Conservation (phyloP, 2,888 invertebrate species). For the Drosophila pseudotalamancana region DNA sequence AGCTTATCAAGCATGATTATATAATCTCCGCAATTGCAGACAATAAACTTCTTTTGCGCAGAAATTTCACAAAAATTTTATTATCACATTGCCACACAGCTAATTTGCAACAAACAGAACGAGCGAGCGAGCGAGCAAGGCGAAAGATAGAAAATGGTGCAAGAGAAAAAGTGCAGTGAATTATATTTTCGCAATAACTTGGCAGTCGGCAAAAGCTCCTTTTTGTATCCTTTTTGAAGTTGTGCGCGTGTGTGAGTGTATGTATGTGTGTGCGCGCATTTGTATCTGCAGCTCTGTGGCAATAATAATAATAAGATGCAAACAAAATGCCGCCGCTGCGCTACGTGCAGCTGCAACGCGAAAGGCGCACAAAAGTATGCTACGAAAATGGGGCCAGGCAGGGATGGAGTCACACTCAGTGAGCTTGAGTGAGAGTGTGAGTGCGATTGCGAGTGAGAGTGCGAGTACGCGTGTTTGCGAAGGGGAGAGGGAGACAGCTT, state of each 20-base stretch:
- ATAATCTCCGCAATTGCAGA: slow-evolving; percentile 73
- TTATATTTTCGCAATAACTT: slow-evolving; percentile 75
- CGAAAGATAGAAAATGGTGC: slow-evolving; percentile 18
- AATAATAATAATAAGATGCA: slow-evolving; percentile 75
- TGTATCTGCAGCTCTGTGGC: slow-evolving; percentile 56
- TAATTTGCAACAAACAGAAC: slow-evolving; percentile 55
- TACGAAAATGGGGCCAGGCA: slow-evolving; percentile 33
- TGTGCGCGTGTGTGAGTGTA: slow-evolving; percentile 1
- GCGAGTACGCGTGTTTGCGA: neutral
- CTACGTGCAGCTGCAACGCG: slow-evolving; percentile 54
- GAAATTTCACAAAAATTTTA: slow-evolving; percentile 56
- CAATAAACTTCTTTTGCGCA: slow-evolving; percentile 68
- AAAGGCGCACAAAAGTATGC: slow-evolving; percentile 42
- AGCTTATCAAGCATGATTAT: slow-evolving; percentile 51
- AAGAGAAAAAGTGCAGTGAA: slow-evolving; percentile 59
- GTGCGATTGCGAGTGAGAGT: neutral
- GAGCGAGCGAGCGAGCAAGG: neutral
- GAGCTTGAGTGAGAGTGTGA: neutral
- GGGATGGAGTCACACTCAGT: too few species aligned
- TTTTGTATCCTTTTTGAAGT: slow-evolving; percentile 20
- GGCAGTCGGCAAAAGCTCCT: slow-evolving; percentile 41
- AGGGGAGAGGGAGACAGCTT: neutral
- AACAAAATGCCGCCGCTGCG: slow-evolving; percentile 54
- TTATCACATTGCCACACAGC: slow-evolving; percentile 71
- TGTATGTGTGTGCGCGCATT: slow-evolving; percentile 16